Base-by-base conservation (phyloP, 2,797 vertebrate genomes). In the Anisognathus igniventris region DNA sequence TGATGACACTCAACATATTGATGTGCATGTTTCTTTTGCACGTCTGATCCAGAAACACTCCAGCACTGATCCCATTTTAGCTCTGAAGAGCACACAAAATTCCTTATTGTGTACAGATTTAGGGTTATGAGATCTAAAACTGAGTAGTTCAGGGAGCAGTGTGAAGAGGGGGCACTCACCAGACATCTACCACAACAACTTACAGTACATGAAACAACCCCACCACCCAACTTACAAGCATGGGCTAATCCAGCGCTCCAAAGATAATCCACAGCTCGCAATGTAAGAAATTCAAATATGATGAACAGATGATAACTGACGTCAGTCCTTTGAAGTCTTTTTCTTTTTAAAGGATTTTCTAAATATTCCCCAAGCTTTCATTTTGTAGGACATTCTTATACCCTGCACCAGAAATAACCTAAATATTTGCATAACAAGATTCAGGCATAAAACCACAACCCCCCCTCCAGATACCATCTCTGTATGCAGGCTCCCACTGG, bases 401-500 rank as follows among this genome's bases (percentile, higher is more conserved):
- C 8, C 20, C 84, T 64, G 61, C 2, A 9, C 40, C 66, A 87
- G 57, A 76, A 70, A 62, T 28, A 88, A 72, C 14, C 17, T 28
- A 85, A 73, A 54, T n/a, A 56, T 71, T 54, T 72, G 47, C 11
- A 3, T 42, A 57, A 61, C 23, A 74, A 61, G 47, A 42, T 19
- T 28, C 47, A 68, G 60, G 65, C 54, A 61, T 21, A 37, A 45
- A 90, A 60, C 13, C 33, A 45, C 39, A 86, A 31, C 4, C 16
- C 21, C 50, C 15, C 11, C 44, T 51, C 39, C 18, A 3, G 33
- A 54, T 18, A 33, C 21, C 64, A 23, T 37, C 39, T 81, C 61
- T 30, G 24, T 5, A 39, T 0, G 23, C 22, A 62, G 40, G 44
- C 66, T 88, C 37, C 31, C n/a, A 23, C 9, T 0, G 0, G 21